Conservation (phyloP, 2,888 invertebrate genomes). For the Holacanthella duospinosa region DNA sequence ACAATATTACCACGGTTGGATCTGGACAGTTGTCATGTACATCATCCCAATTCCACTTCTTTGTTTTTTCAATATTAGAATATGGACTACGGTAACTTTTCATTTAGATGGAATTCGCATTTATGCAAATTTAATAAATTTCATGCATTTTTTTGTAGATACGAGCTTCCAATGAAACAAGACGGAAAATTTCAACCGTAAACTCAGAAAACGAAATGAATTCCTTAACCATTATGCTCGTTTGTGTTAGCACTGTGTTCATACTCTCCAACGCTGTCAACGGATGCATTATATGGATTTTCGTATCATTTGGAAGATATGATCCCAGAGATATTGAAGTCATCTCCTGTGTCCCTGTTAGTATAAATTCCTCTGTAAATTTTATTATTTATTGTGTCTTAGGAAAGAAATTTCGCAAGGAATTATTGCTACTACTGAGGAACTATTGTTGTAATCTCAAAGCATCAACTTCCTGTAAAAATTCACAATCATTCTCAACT, state of each 20-base stretch:
- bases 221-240: background rate
- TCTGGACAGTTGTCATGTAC: conserved; percentile 1
- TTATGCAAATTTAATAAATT: background rate
- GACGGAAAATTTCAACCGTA: background rate
- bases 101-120: background rate
- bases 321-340: background rate
- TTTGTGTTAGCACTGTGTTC: background rate
- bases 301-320: background rate
- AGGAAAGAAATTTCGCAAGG: background rate
- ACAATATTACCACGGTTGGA: background rate
- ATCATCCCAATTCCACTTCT: background rate
- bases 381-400: background rate
- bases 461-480: too few relatives aligned
- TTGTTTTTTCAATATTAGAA: background rate
- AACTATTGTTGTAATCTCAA: too few relatives aligned
- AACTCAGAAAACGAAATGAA: background rate
- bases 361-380: background rate
- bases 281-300: background rate
- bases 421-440: background rate
- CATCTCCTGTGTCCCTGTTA: background rate
- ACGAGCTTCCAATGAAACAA: background rate
- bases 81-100: background rate
- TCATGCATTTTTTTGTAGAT: background rate
- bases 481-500: too few relatives aligned
- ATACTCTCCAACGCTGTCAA: background rate